Evolutionary conservation across 2,113 vertebrate genomes (phyloP).

Genomic region (Petrocephalus microphthalmus): DNA sequence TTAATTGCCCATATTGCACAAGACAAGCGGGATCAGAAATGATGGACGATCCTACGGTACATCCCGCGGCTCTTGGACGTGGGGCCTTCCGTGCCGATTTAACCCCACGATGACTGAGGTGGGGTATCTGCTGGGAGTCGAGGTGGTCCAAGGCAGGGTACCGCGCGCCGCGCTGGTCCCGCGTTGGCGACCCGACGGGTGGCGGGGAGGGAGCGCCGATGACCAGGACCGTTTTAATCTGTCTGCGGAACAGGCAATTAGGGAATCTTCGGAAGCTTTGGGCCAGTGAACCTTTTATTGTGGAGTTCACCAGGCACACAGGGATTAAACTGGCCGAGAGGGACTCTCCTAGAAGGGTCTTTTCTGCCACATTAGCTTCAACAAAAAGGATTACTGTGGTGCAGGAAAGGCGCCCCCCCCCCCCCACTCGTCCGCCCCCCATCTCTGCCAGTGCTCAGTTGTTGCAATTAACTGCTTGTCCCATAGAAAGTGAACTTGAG

Average conservation of each 20-base stretch:
- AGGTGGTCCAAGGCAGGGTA: not conserved
- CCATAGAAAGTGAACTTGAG: constrained; percentile 34
- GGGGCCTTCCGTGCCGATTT: not conserved
- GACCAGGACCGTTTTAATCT: constrained; percentile 35
- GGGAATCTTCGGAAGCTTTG: constrained; percentile 40
- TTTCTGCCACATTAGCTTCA: constrained; percentile 53
- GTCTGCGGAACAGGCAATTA: constrained; percentile 40
- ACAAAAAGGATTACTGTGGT: constrained; percentile 46
- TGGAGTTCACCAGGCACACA: constrained; percentile 33
- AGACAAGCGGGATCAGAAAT: not conserved
- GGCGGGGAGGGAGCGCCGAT: not conserved
- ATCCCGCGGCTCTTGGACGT: not conserved
- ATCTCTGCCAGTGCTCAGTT: constrained; percentile 25
- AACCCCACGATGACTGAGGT: not conserved
- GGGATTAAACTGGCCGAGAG: constrained; percentile 41
- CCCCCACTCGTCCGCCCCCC: not conserved
- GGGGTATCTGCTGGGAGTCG: not conserved
- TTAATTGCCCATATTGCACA: not conserved
- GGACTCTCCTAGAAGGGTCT: constrained; percentile 43
- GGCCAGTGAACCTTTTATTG: constrained; percentile 38
- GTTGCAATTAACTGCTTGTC: constrained; percentile 40
- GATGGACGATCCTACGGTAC: not conserved
- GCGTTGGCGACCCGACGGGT: not conserved
- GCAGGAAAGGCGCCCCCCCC: constrained; percentile 28
- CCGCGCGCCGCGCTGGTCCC: not conserved